Percentiles rank a stretch among this genome's conserved stretches.
These are phyloP conservation scores for Neodon shergylaensis DNA, from an alignment of 2,113 vertebrate genomes.

Conservation along the genomic window DNA sequence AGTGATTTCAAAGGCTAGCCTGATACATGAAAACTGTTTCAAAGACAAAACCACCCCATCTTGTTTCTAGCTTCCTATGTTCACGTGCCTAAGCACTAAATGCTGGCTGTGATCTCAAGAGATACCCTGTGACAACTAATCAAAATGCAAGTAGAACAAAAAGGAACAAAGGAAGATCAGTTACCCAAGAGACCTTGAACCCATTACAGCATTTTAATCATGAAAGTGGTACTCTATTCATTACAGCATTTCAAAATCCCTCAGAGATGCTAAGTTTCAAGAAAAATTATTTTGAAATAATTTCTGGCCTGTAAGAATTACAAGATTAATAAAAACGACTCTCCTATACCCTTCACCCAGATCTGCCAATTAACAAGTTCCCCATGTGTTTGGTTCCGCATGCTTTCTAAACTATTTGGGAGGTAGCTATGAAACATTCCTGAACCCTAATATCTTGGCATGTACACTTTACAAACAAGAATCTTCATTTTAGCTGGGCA, in stretches of 20 bases:
- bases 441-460: slow-evolving; percentile 7
- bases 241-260: slow-evolving; percentile 63
- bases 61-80: not conserved
- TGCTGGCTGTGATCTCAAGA: slow-evolving; percentile 39
- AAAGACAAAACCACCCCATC: not conserved
- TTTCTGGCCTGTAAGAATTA: slow-evolving; percentile 18
- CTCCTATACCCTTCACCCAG: not conserved
- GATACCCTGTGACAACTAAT: slow-evolving; percentile 56
- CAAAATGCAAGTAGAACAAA: slow-evolving; percentile 54
- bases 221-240: slow-evolving; percentile 50
- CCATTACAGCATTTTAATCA: slow-evolving; percentile 71
- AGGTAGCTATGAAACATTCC: not conserved
- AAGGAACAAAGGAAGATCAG: slow-evolving; percentile 52
- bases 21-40: not conserved
- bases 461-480: slow-evolving; percentile 16
- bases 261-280: slow-evolving; percentile 58
- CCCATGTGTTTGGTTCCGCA: not conserved
- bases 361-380: slow-evolving; percentile 6
- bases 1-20: not conserved
- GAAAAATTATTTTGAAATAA: slow-evolving; percentile 66
- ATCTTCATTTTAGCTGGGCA: not conserved
- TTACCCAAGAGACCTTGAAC: slow-evolving; percentile 54
- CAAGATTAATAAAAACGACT: slow-evolving; percentile 35
- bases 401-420: slow-evolving; percentile 12
- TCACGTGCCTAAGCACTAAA: slow-evolving; percentile 6